Base-by-base conservation (phyloP, 2,113 vertebrate genomes). In the Apus apus region DNA sequence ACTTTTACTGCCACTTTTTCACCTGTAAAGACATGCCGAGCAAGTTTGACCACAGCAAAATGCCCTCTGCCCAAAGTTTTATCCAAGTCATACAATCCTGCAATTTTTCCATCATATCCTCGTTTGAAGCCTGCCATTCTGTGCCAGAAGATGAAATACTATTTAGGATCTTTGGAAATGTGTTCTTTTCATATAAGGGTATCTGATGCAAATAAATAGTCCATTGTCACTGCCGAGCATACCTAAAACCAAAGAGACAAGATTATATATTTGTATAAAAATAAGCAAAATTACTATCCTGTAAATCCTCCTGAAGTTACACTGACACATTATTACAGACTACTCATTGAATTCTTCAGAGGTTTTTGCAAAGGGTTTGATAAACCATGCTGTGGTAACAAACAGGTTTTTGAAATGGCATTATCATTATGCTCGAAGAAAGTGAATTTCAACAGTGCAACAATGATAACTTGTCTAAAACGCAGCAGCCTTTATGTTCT, bases 1-100 rank as follows among this genome's bases (percentile, higher is more conserved):
- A 99, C 99, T 96, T 99, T 99, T 14, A 99, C 99, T 4, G 99
- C 99, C 96, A 99, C 99, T 95, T 99, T 99, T 96, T 99, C 99
- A 65, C 99, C 99, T 14, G 99, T 99, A 70, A 99, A 99, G 95
- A 99, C 99, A 36, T 99, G 99, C 45, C 99, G 99, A 25, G 99
- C 99, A 87, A 99, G 98, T 94, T 99, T 99, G 93, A 99, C 99
- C 91, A 99, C 99, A 8, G 99, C 99, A 85, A 99, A 99, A 93
- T 99, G 99, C 50, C 99, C 99, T 61, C 99, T 98, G 48, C 99
- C 99, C 97, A 99, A 97, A 62, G 99, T 99, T 97, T 99, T 99
- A 97, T 99, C 99, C 97, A 99, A 98, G 96, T 99, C 99, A 30
- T 99, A 99, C 57, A 99, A 98, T 88, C 99, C 99, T 20, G 99